Percentiles rank a stretch among this genome's conserved stretches.
Conservation (phyloP, 2,797 vertebrate genomes). For the Lagocephalus sceleratus region DNA sequence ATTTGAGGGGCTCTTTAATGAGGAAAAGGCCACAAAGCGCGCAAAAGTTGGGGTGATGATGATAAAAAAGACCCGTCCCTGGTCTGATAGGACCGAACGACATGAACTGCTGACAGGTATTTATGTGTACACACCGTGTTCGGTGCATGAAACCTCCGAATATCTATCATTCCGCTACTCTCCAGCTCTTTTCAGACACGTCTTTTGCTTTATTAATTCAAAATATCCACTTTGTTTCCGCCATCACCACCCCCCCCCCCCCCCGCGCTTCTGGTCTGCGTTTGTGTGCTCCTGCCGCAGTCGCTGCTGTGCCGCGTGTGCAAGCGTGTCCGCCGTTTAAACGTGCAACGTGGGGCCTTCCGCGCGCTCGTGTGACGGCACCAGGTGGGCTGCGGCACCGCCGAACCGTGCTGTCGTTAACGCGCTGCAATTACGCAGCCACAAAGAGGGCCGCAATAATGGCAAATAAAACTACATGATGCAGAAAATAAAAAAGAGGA, state of each 20-base stretch:
- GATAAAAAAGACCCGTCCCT: constrained; percentile 16
- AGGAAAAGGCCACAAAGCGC: constrained; percentile 33
- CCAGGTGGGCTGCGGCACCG: constrained; percentile 76
- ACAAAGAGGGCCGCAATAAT: constrained; percentile 82
- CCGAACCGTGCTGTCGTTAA: constrained; percentile 79
- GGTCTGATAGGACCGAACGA: constrained; percentile 42
- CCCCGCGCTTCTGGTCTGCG: too few relatives aligned
- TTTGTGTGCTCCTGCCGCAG: neutral
- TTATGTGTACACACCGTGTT: constrained; percentile 3
- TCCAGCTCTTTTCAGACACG: too few relatives aligned
- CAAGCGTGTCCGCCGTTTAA: neutral
- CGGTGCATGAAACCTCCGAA: too few relatives aligned
- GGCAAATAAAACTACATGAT: constrained; percentile 93
- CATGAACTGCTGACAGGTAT: neutral
- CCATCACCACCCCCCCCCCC: too few relatives aligned
- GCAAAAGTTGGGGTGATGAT: constrained; percentile 19
- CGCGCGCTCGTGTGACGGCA: constrained; percentile 50
- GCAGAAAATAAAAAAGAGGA: constrained; percentile 94
- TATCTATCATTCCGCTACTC: too few relatives aligned
- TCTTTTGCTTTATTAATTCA: too few relatives aligned
- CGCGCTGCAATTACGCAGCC: constrained; percentile 72
- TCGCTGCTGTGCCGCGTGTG: neutral
- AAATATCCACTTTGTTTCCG: too few relatives aligned
- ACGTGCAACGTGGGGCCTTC: constrained; percentile 19
- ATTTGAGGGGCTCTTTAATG: constrained; percentile 32